These are phyloP conservation scores for Lithophane semibrunnea DNA, from an alignment of 2,888 invertebrate species.

Conservation along the genomic window DNA sequence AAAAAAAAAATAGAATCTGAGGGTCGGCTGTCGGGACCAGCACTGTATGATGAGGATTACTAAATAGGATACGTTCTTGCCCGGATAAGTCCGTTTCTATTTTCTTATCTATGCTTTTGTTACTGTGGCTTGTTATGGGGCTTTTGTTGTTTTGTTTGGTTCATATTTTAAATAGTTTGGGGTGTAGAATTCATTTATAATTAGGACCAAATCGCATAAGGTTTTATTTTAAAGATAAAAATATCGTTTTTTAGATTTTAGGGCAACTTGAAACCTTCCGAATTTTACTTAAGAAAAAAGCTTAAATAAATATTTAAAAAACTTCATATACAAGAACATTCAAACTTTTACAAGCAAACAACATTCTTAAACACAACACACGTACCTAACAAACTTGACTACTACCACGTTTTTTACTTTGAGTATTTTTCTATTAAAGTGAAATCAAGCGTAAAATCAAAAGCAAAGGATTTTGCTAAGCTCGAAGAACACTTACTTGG, in stretches of 20 bases:
- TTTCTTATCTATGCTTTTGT: conserved; percentile 29
- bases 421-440: conserved; percentile 34
- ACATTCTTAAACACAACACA: neutral
- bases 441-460: conserved; percentile 53
- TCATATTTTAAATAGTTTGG: neutral
- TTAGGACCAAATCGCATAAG: neutral
- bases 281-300: neutral
- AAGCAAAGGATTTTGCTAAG: conserved; percentile 48
- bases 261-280: neutral
- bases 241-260: neutral
- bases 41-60: conserved; percentile 44
- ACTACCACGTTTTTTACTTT: neutral
- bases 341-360: neutral
- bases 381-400: neutral
- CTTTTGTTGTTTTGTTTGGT: neutral
- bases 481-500: conserved; percentile 38
- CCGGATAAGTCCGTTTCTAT: conserved; percentile 22
- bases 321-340: neutral
- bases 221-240: neutral
- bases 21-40: conserved; percentile 45
- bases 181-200: neutral
- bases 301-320: neutral
- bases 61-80: conserved; percentile 34
- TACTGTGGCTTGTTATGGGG: conserved; percentile 11
- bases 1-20: conserved; percentile 41